These are phyloP conservation scores for Acheta domesticus DNA, from an alignment of 2,888 invertebrate genomes.

Conservation along the genomic window DNA sequence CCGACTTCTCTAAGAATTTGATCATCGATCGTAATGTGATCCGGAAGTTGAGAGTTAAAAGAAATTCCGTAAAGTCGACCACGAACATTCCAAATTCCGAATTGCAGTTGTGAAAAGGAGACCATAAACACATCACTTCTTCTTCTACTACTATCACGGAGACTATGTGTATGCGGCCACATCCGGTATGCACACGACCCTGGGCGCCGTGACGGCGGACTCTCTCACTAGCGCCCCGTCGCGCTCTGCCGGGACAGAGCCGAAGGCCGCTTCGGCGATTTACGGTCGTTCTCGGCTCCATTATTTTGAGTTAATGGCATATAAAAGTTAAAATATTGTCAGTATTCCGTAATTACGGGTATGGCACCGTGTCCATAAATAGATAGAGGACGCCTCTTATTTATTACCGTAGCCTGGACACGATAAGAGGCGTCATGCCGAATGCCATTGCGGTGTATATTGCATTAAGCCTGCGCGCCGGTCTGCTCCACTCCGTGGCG, in stretches of 20 bases:
- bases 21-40: too few species aligned
- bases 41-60: too few species aligned
- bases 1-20: too few species aligned
- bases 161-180: too few species aligned
- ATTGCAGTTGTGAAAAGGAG: too few species aligned
- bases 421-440: background rate
- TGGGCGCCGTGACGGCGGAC: background rate
- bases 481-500: background rate
- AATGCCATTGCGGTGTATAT: background rate
- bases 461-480: background rate
- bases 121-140: too few species aligned
- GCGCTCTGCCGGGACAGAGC: background rate
- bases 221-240: background rate
- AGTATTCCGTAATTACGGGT: background rate
- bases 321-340: conserved; percentile 18
- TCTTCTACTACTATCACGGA: too few species aligned
- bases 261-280: background rate
- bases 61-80: too few species aligned
- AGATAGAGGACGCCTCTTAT: background rate
- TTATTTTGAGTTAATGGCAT: background rate
- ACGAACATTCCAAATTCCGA: too few species aligned
- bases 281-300: background rate
- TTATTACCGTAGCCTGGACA: background rate
- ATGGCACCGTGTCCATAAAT: conserved; percentile 11
- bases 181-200: background rate